Percentiles rank a stretch among this genome's conserved stretches.
Evolutionary conservation across 2,113 vertebrate species (phyloP).

Genomic region (Sebastes fasciatus): DNA sequence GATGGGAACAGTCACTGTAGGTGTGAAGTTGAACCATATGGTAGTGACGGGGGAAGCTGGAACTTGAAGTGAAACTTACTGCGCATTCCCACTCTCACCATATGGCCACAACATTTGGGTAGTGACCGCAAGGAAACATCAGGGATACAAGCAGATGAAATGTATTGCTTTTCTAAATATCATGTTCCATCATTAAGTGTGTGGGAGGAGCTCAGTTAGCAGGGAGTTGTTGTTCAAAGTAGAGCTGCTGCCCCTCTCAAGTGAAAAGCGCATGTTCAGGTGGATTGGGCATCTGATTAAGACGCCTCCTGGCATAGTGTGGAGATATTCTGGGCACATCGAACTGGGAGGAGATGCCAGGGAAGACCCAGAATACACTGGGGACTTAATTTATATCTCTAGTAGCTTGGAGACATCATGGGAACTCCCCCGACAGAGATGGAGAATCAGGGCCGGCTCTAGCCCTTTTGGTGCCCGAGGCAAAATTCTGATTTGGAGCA

Average conservation of each 20-base stretch:
- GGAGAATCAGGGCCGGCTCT: no score
- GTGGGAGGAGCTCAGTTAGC: background rate
- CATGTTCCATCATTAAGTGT: background rate
- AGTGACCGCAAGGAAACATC: background rate
- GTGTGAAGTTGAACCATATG: constrained; percentile 8
- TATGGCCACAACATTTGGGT: background rate
- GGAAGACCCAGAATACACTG: background rate
- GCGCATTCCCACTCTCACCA: background rate
- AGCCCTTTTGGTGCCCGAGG: no score
- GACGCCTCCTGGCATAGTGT: background rate
- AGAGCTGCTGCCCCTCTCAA: background rate
- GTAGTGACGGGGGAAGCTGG: background rate
- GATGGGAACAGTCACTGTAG: constrained; percentile 10
- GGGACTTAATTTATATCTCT: background rate
- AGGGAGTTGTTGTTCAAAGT: background rate
- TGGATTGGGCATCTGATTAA: background rate
- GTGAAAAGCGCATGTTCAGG: background rate
- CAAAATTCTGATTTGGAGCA: no score
- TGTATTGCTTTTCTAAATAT: background rate
- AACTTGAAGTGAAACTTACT: constrained; percentile 12
- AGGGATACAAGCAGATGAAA: background rate
- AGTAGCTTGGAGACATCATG: background rate
- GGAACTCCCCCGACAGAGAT: background rate
- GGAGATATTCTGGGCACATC: background rate
- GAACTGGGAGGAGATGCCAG: background rate